These are phyloP conservation scores for Eupithecia centaureata DNA, from an alignment of 2,888 invertebrate genomes.

Conservation along the genomic window DNA sequence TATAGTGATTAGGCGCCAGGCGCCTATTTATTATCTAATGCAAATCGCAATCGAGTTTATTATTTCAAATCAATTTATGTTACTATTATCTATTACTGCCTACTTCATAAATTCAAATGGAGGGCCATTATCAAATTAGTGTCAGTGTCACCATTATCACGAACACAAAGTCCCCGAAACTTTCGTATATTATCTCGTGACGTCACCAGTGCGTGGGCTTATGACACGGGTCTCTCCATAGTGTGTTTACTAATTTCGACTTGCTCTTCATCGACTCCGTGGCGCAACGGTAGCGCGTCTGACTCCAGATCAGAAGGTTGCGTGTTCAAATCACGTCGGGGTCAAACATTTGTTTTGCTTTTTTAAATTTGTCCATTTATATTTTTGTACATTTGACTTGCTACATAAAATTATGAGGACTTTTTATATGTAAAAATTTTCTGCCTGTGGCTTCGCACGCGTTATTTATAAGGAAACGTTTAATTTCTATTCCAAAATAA, in stretches of 20 bases:
- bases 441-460: not conserved
- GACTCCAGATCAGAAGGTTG: constrained; percentile 99
- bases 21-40: not conserved
- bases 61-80: not conserved
- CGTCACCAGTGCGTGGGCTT: not conserved
- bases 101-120: not conserved
- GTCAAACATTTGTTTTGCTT: constrained; percentile 80
- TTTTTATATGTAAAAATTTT: not conserved
- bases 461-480: not conserved
- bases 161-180: not conserved
- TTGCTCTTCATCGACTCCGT: constrained; percentile 86
- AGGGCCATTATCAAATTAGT: not conserved
- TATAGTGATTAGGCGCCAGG: not conserved
- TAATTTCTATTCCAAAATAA: too few relatives aligned
- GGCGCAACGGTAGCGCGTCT: constrained; percentile 99
- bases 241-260: not conserved
- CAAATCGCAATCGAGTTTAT: not conserved
- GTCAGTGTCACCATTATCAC: not conserved
- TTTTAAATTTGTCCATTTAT: constrained; percentile 21
- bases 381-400: not conserved
- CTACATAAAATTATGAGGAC: not conserved
- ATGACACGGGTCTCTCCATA: not conserved
- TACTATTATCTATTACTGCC: too few relatives aligned
- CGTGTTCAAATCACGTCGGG: constrained; percentile 99
- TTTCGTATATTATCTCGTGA: constrained; percentile 1